Conservation (phyloP, 2,888 invertebrate genomes). For the Synanthedon myopaeformis region DNA sequence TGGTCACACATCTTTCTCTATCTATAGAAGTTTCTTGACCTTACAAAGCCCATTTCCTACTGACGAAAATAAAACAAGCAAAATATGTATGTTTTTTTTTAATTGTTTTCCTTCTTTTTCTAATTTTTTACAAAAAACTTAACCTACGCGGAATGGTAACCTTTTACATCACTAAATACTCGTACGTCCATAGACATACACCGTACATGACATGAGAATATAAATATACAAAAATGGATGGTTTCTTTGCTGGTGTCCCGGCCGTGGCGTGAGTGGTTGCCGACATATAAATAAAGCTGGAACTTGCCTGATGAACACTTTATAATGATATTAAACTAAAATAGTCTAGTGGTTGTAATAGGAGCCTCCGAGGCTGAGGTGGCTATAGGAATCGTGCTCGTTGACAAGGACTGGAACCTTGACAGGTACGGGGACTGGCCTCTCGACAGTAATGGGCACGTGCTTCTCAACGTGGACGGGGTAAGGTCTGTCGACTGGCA, state of each 20-base stretch:
- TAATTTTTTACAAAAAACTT: conserved; percentile 51
- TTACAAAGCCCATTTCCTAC: conserved; percentile 14
- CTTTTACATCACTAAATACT: conserved; percentile 63
- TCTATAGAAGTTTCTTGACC: conserved; percentile 20
- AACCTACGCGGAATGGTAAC: conserved; percentile 58
- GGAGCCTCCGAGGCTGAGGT: conserved; percentile 24
- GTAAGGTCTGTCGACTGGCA: conserved; percentile 75
- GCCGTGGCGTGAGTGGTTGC: conserved; percentile 36
- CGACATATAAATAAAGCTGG: conserved; percentile 45
- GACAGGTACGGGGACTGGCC: conserved; percentile 68
- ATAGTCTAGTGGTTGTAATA: conserved; percentile 53
- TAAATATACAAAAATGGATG: conserved; percentile 57
- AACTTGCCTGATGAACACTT: conserved; percentile 29
- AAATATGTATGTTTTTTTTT: conserved; percentile 21
- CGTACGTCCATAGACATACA: conserved; percentile 52
- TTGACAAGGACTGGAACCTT: conserved; percentile 57
- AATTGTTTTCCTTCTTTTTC: conserved; percentile 39
- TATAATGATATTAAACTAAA: conserved; percentile 30
- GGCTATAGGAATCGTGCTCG: conserved; percentile 24
- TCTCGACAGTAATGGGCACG: conserved; percentile 62
- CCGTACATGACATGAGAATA: conserved; percentile 45
- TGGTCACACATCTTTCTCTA: conserved; percentile 18
- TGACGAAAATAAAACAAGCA: conserved; percentile 24
- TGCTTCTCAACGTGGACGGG: conserved; percentile 68
- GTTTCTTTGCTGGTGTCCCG: conserved; percentile 56